These are phyloP conservation scores for Endomychus coccineus DNA, from an alignment of 2,888 invertebrate genomes.

Conservation along the genomic window DNA sequence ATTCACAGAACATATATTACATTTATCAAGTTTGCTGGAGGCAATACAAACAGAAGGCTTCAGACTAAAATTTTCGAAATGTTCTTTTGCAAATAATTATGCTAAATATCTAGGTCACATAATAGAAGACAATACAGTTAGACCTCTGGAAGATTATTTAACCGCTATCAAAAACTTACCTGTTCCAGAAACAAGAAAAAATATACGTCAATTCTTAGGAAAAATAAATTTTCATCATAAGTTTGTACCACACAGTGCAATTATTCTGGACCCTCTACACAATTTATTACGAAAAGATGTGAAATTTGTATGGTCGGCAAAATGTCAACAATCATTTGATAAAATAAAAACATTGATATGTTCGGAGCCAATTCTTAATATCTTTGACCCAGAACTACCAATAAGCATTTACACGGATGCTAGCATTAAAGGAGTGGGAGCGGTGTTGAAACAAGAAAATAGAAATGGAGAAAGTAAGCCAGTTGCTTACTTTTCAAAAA, in stretches of 20 bases:
- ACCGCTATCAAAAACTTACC: conserved; percentile 17
- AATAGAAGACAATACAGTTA: conserved; percentile 19
- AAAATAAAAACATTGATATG: conserved; percentile 15
- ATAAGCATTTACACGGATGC: conserved; percentile 24
- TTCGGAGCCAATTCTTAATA: conserved; percentile 21
- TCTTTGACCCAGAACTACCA: conserved; percentile 21
- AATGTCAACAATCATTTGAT: conserved; percentile 17
- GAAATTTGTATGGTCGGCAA: conserved; percentile 19
- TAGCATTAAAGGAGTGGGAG: conserved; percentile 23
- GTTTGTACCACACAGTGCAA: conserved; percentile 16
- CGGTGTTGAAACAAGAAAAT: conserved; percentile 21
- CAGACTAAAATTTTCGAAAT: conserved; percentile 22
- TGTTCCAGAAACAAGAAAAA: conserved; percentile 15
- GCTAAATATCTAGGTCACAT: conserved; percentile 20
- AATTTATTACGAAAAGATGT: conserved; percentile 18
- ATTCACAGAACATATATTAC: too few relatives aligned
- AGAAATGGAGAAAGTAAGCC: conserved; percentile 13
- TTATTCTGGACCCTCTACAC: conserved; percentile 18
- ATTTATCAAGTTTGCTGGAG: too few relatives aligned
- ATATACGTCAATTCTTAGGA: conserved; percentile 18
- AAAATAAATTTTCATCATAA: conserved; percentile 19
- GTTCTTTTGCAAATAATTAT: conserved; percentile 20
- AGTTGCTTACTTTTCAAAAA: conserved; percentile 16
- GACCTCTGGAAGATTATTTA: conserved; percentile 20
- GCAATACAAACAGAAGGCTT: conserved; percentile 23